phyloP scores from a whole-genome alignment of 1,140 invertebrate species.

The Halyomorpha halys region DNA sequence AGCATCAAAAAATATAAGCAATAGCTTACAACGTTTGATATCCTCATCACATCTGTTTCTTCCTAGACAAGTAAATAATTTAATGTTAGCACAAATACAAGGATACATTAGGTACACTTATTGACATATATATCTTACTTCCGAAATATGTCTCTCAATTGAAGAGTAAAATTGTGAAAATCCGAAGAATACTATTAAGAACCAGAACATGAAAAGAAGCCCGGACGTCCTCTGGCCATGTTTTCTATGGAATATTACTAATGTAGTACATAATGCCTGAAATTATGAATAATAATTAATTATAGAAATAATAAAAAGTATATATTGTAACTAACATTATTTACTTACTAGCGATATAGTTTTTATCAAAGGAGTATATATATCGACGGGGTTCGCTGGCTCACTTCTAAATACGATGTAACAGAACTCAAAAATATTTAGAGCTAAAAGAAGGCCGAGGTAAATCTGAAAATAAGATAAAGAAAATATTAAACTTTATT shows the following conservation, averaged over 20 bases:
- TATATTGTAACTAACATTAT: conserved; percentile 6
- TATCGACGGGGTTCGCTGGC: conserved; percentile 55
- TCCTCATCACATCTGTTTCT: too few species aligned
- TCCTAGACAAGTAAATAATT: too few species aligned
- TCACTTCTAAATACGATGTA: conserved; percentile 45
- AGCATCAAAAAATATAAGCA: conserved; percentile 60
- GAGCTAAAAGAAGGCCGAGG: conserved; percentile 22
- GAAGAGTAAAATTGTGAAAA: conserved; percentile 62
- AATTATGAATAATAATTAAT: conserved; percentile 34
- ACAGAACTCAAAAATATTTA: conserved; percentile 12
- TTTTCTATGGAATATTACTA: conserved; percentile 68
- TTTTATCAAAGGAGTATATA: conserved; percentile 62
- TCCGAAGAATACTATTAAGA: conserved; percentile 57
- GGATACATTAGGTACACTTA: too few species aligned
- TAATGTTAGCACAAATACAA: too few species aligned
- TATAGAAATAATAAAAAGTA: too few species aligned
- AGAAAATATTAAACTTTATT: too few species aligned
- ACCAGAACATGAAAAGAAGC: conserved; percentile 80
- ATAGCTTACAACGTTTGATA: conserved; percentile 69
- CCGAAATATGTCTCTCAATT: conserved; percentile 34
- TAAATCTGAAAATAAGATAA: conserved; percentile 29
- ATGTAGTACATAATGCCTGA: conserved; percentile 54
- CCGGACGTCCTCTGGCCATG: conserved; percentile 78
- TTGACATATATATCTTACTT: too few species aligned
- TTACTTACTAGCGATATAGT: conserved; percentile 67